Evolutionary conservation across 2,888 invertebrate species (phyloP).

Genomic region (Microdon myrmicae): DNA sequence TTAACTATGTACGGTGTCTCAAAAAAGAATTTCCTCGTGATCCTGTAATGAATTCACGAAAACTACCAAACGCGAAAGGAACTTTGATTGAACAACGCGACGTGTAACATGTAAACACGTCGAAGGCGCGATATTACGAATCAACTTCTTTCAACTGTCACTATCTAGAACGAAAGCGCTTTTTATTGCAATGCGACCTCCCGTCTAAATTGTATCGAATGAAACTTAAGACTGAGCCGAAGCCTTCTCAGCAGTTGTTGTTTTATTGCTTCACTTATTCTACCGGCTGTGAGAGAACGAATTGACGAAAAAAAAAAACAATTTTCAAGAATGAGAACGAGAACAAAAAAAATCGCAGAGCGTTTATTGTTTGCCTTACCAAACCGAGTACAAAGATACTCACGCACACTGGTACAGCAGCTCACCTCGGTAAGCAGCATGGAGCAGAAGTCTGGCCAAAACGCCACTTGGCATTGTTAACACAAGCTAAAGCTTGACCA

Average conservation of each 20-base stretch:
- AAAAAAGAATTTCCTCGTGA: constrained; percentile 7
- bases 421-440: constrained; percentile 13
- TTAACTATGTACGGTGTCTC: background rate
- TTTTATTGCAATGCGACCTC: constrained; percentile 40
- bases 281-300: background rate
- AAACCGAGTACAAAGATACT: constrained; percentile 10
- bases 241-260: constrained; percentile 42
- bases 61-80: constrained; percentile 26
- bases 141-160: constrained; percentile 43
- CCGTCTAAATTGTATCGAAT: constrained; percentile 38
- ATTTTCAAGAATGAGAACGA: constrained; percentile 24
- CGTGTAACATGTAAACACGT: background rate
- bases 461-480: constrained; percentile 40
- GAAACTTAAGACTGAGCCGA: constrained; percentile 39
- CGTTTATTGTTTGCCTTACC: constrained; percentile 19
- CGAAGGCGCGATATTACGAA: constrained; percentile 35
- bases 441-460: constrained; percentile 12
- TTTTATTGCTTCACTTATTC: constrained; percentile 33
- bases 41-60: constrained; percentile 9
- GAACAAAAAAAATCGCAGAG: constrained; percentile 19
- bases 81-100: constrained; percentile 48
- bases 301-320: constrained; percentile 13
- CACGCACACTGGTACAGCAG: background rate
- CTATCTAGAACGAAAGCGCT: constrained; percentile 12
- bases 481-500: constrained; percentile 16